Percentiles rank a stretch among this genome's conserved stretches.
Conservation (phyloP, 2,888 invertebrate species). For the Lasioglossum oenotherae region DNA sequence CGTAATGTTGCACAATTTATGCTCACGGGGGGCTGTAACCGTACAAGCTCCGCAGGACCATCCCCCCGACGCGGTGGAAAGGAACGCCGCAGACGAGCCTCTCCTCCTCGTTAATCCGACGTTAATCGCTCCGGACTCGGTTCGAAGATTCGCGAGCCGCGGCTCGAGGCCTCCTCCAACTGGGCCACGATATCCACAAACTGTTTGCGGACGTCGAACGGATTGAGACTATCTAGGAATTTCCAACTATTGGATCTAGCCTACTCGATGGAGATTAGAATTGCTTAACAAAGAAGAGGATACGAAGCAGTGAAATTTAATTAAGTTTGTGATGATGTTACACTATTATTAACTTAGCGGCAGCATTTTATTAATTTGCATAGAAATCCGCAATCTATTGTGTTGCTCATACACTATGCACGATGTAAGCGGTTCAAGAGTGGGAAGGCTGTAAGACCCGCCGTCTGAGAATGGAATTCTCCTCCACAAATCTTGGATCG, state of each 20-base stretch:
- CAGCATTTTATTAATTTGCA: background rate
- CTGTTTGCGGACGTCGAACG: too few species aligned
- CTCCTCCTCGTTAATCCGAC: conserved; percentile 7
- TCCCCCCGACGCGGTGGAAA: background rate
- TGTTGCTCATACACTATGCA: background rate
- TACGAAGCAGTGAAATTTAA: background rate
- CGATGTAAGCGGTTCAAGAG: background rate
- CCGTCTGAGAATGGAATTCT: background rate
- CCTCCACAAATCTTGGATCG: background rate
- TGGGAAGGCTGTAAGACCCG: background rate
- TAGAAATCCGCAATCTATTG: background rate
- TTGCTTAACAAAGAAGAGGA: too few species aligned
- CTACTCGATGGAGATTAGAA: too few species aligned
- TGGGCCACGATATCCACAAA: background rate
- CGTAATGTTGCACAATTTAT: conserved; percentile 72
- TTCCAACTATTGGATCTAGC: too few species aligned
- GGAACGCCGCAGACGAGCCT: conserved; percentile 18
- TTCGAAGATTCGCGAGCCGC: background rate
- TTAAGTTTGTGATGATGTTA: background rate
- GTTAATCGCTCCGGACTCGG: background rate
- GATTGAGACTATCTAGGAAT: too few species aligned
- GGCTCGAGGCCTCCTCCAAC: background rate
- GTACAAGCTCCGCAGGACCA: conserved; percentile 27
- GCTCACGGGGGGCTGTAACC: conserved; percentile 53
- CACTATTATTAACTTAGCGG: background rate